A percentile compares a stretch with the other conserved stretches of the same genome.
Conservation (phyloP, 2,888 invertebrate species). For the Ariolimax columbianus region DNA sequence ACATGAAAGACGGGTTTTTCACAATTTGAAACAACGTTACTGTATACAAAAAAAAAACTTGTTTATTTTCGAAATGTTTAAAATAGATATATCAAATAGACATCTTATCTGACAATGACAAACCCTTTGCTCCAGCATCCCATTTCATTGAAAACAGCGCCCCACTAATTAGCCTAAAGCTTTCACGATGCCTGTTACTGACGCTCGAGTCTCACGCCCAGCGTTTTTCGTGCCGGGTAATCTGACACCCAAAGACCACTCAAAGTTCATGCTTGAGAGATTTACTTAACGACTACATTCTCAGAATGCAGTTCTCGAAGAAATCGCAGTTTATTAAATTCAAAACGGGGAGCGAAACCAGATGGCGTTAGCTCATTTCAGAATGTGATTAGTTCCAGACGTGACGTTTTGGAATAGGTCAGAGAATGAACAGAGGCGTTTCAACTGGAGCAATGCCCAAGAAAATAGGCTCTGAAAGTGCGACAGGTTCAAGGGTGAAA, state of each 20-base stretch:
- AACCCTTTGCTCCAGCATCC: neutral
- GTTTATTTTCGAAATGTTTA: no score
- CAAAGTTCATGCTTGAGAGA: conserved; percentile 14
- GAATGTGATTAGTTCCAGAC: neutral
- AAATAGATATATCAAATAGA: neutral
- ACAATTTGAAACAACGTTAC: no score
- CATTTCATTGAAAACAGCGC: neutral
- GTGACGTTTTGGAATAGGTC: neutral
- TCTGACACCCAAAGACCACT: conserved; percentile 21
- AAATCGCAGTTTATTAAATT: conserved; percentile 33
- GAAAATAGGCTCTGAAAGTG: neutral
- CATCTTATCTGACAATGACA: neutral
- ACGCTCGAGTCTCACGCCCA: neutral
- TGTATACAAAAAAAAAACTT: no score
- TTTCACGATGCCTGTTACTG: neutral
- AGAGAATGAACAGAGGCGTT: neutral
- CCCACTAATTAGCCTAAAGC: neutral
- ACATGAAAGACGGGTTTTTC: no score
- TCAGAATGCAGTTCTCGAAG: neutral
- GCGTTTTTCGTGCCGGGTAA: neutral
- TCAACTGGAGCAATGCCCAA: neutral
- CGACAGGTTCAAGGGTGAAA: neutral
- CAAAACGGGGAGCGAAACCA: neutral
- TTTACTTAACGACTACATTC: conserved; percentile 14
- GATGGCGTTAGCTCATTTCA: conserved; percentile 1